These are phyloP conservation scores for Carposina sasakii DNA, from an alignment of 1,140 invertebrate genomes.

Conservation along the genomic window DNA sequence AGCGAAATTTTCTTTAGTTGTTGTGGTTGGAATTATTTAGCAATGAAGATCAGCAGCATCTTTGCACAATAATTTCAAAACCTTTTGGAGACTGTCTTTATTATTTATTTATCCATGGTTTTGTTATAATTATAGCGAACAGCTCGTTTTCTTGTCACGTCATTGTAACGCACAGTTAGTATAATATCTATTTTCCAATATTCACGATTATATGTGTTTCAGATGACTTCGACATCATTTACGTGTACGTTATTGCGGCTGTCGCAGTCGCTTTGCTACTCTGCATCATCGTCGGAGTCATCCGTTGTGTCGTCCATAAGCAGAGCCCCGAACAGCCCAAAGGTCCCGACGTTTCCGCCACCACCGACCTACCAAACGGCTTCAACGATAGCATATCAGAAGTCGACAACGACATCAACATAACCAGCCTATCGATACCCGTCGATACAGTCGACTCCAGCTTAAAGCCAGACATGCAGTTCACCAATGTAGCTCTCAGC, in stretches of 20 bases:
- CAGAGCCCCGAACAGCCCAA: constrained; percentile 55
- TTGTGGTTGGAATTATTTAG: no score
- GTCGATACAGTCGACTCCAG: constrained; percentile 61
- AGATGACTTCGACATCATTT: constrained; percentile 61
- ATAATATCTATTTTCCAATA: no score
- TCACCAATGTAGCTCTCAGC: constrained; percentile 57
- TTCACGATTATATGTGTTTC: no score
- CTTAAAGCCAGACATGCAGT: constrained; percentile 63
- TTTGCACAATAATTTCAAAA: no score
- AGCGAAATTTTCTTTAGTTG: no score
- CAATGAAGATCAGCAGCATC: no score
- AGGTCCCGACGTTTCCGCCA: constrained; percentile 68
- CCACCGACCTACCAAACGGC: constrained; percentile 67
- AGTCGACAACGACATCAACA: constrained; percentile 70
- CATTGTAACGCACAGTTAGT: no score
- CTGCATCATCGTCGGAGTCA: constrained; percentile 43
- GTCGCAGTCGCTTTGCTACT: constrained; percentile 42
- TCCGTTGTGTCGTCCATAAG: constrained; percentile 50
- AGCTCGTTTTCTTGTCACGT: no score
- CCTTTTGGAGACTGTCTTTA: no score
- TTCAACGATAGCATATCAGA: constrained; percentile 72
- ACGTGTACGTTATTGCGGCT: constrained; percentile 59
- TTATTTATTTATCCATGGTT: no score
- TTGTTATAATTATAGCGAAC: no score
- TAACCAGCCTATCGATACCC: constrained; percentile 61